These are phyloP conservation scores for Cepaea hortensis DNA, from an alignment of 2,888 invertebrate genomes.

Conservation along the genomic window DNA sequence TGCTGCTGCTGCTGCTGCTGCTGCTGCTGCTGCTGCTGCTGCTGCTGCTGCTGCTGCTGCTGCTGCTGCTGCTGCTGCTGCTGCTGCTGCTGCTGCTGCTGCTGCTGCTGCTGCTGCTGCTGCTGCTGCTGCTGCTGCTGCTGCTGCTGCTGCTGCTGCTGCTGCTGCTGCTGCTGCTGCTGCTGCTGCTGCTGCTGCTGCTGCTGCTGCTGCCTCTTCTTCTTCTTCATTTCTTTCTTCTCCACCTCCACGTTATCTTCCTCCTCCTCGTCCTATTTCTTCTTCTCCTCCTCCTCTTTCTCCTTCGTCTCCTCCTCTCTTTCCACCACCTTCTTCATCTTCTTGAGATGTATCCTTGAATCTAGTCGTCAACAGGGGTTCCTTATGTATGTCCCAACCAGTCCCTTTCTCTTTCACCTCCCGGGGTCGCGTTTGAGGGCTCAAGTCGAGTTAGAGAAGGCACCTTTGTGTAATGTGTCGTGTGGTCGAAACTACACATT, in stretches of 20 bases:
- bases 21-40: conserved; percentile 34
- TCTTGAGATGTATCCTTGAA: no score
- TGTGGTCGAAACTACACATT: no score
- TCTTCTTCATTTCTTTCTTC: background rate
- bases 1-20: conserved; percentile 25
- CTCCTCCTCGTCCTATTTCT: background rate
- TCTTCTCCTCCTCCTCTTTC: background rate
- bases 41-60: conserved; percentile 9
- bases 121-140: background rate
- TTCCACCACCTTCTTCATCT: background rate
- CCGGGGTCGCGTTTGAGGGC: no score
- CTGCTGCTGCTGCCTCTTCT: background rate
- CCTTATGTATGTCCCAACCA: no score
- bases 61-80: conserved; percentile 30
- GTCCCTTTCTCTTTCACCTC: no score
- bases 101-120: conserved; percentile 20
- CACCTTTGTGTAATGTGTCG: no score
- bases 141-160: conserved; percentile 6
- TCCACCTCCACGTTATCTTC: background rate
- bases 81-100: conserved; percentile 34
- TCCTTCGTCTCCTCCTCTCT: conserved; percentile 14
- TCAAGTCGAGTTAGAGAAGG: no score
- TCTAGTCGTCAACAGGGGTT: no score
- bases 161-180: background rate
- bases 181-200: background rate